Evolutionary conservation across 2,113 vertebrate genomes (phyloP).

Genomic region (Blennius ocellaris): DNA sequence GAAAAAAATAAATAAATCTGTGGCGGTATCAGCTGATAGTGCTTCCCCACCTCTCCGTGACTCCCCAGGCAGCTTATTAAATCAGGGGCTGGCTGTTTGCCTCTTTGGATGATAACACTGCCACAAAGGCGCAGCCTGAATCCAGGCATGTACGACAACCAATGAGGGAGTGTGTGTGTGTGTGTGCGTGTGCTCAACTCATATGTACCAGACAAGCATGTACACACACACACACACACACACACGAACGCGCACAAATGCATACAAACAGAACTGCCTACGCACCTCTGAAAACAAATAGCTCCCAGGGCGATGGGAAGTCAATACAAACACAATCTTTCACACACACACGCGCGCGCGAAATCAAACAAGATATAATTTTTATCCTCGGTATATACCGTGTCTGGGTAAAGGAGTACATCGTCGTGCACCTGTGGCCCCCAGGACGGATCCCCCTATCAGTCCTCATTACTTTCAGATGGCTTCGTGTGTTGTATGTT

Average conservation of each 20-base stretch:
- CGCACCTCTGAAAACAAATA: conserved; percentile 64
- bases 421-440: too few species aligned
- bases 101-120: conserved; percentile 70
- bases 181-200: conserved; percentile 18
- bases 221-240: conserved; percentile 21
- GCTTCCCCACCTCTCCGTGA: conserved; percentile 66
- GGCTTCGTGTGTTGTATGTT: conserved; percentile 6
- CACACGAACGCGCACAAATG: not conserved
- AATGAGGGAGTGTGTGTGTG: conserved; percentile 20
- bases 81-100: conserved; percentile 75
- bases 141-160: conserved; percentile 35
- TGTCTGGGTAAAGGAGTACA: conserved; percentile 11
- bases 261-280: conserved; percentile 58
- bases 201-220: conserved; percentile 37
- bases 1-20: conserved; percentile 57
- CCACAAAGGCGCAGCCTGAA: conserved; percentile 36
- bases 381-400: conserved; percentile 26
- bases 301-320: conserved; percentile 41
- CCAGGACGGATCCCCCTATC: too few species aligned
- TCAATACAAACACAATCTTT: conserved; percentile 47
- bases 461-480: too few species aligned
- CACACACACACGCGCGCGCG: not conserved
- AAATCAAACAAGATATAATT: conserved; percentile 43
- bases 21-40: conserved; percentile 78
- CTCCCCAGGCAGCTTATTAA: conserved; percentile 81